phyloP scores from a whole-genome alignment of 2,888 invertebrate species.

The Timandra comae region DNA sequence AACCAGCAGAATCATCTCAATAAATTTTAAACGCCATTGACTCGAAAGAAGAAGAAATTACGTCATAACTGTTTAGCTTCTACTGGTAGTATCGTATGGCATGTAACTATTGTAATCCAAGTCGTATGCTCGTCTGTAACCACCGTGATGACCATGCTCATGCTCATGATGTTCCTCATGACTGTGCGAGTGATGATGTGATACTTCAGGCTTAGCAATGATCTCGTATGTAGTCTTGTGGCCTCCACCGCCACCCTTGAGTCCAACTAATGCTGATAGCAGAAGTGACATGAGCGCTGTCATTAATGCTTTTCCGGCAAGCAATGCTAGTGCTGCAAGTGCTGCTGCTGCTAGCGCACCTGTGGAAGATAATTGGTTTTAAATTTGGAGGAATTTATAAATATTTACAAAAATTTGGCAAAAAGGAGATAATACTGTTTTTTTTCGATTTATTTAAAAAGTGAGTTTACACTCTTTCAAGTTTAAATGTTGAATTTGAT shows the following conservation, averaged over 20 bases:
- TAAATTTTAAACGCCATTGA: too few relatives aligned
- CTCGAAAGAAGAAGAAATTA: too few relatives aligned
- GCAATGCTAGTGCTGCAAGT: conserved; percentile 82
- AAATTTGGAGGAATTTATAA: neutral
- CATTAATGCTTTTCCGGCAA: conserved; percentile 91
- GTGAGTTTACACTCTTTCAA: too few relatives aligned
- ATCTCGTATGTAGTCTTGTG: conserved; percentile 89
- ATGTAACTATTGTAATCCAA: conserved; percentile 59
- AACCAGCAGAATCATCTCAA: too few relatives aligned
- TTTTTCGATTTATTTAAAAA: too few relatives aligned
- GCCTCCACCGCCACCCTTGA: conserved; percentile 83
- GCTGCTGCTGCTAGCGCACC: conserved; percentile 85
- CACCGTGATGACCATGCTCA: conserved; percentile 72
- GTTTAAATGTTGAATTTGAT: too few relatives aligned
- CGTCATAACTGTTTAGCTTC: too few relatives aligned
- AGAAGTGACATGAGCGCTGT: conserved; percentile 87
- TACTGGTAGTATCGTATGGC: conserved; percentile 54
- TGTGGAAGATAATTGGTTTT: conserved; percentile 24
- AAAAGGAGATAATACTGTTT: too few relatives aligned
- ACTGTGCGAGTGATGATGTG: conserved; percentile 82
- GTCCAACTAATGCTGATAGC: conserved; percentile 84
- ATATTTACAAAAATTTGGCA: too few relatives aligned
- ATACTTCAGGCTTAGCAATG: conserved; percentile 87
- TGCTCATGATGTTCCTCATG: conserved; percentile 80
- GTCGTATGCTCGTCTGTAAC: conserved; percentile 75